These are phyloP conservation scores for Perca fluviatilis DNA, from an alignment of 2,113 vertebrate species.

Conservation along the genomic window DNA sequence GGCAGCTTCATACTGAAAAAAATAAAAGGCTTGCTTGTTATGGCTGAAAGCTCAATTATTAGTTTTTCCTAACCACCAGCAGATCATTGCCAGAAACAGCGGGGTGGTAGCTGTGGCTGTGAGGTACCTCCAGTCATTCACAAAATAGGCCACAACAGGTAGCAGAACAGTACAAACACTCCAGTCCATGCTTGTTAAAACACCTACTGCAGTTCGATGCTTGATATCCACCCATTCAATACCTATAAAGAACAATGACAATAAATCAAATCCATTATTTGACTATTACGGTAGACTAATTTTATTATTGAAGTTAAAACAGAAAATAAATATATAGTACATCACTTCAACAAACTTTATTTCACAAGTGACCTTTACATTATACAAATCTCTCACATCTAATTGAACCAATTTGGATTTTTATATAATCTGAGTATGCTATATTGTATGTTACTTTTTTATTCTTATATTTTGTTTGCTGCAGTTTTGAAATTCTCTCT, in stretches of 20 bases:
- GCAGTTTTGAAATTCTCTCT: not conserved
- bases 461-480: not conserved
- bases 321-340: not conserved
- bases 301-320: not conserved
- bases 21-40: too few relatives aligned
- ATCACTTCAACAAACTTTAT: not conserved
- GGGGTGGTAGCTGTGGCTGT: conserved; percentile 53
- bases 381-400: not conserved
- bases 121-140: conserved; percentile 78
- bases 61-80: conserved; percentile 73
- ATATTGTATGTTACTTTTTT: not conserved
- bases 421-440: not conserved
- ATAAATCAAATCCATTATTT: not conserved
- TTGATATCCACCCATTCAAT: conserved; percentile 81
- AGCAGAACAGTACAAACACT: conserved; percentile 48
- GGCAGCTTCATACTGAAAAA: not conserved
- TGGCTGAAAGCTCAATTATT: not conserved
- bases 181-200: conserved; percentile 78
- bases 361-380: not conserved
- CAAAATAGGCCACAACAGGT: conserved; percentile 69
- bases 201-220: conserved; percentile 61
- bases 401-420: not conserved
- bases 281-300: not conserved
- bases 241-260: conserved; percentile 40
- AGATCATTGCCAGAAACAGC: conserved; percentile 61